Evolutionary conservation across 1,140 invertebrate species (phyloP), one percentile per base, ranked within the genome.

Genomic region (Drosophila parvula): DNA sequence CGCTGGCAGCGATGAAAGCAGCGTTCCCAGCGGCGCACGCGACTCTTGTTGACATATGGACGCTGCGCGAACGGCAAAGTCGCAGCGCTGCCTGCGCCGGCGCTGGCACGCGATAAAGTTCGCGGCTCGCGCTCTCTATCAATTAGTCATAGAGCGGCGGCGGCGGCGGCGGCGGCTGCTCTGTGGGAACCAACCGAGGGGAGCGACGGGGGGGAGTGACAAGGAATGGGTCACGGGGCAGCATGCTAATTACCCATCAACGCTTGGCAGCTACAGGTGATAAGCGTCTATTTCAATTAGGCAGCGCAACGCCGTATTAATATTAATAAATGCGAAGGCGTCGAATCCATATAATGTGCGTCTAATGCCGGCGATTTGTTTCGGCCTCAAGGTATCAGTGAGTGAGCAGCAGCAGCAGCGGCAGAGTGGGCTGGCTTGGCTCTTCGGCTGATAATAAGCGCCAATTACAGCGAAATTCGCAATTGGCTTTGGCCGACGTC

Each of bases 71-170:
- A 22, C 30, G 45, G 51, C 50, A 36, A 27, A n/a, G 53, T 47
- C 4, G 59, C 45, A 22, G 65, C 43, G 38, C 38, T 12, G 58
- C 40, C 47, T 6, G 16, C 47, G 47, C 38, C 44, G 59, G 41
- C 73, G 63, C 45, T 60, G 78, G 78, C 82, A 86, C 82, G 83
- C 82, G 81, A 81, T 86, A 86, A 84, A 81, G 50, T 38, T 16
- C 3, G 64, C 56, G 41, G 53, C 53, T 36, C 34, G 43, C 32
- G 22, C 28, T 41, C 70, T 69, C 53, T 43, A 60, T 68, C 47
- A 77, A 77, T 78, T 78, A 78, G 74, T 78, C 74, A 78, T 78
- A 60, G 61, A 44, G n/a, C 22, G n/a, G 50, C 11, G 27, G 18
- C 18, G 27, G 44, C 18, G 36, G n/a, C 22, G n/a, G 50, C 11